Base-by-base conservation (phyloP, 2,797 vertebrate species). In the Bovichtus diacanthus region DNA sequence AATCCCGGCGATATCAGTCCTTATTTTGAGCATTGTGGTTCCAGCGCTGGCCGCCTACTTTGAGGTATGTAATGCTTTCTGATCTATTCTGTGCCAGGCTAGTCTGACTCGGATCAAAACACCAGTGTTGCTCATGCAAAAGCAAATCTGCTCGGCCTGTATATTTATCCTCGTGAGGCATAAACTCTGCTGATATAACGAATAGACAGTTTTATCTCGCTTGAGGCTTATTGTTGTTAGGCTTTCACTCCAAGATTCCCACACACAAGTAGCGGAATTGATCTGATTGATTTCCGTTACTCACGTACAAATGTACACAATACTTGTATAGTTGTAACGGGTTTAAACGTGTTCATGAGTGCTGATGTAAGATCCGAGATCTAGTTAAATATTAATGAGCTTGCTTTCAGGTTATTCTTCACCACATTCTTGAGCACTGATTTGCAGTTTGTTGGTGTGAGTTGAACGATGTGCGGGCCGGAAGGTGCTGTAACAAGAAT, bases 31-130 rank as follows among this genome's bases (percentile, higher is more conserved):
- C 78, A 90, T 97, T 7, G 90, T 96, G 46, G 95, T 95, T 38
- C 97, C 97, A 25, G 87, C 91, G 11, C 83, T 97, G 75, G 94
- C 96, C 44, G 96, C 96, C 5, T 98, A 98, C 50, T 96, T 98
- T 51, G 98, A 99, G 97, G 98, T 98, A 91, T 25, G 92, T 78
- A 61, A 31, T 54, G 29, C 36, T 39, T 47, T 13, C 38, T 15
- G 41, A 34, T 83, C 71, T 29, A 54, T 58, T 70, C 13, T 9
- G 69, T 1, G 18, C 51, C n/a, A n/a, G 9, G 27, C 47, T 46
- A 0, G 9, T 25, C n/a, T 34, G 21, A 81, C 9, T 25, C 7
- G 51, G 58, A 64, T 43, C 63, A 4, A n/a, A 47, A 59, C 67
- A 13, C 4, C 23, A 16, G 23, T 3, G 68, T 31, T 25, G 5